Evolutionary conservation across 2,113 vertebrate species (phyloP).

Genomic region (Oreocharis arfaki): DNA sequence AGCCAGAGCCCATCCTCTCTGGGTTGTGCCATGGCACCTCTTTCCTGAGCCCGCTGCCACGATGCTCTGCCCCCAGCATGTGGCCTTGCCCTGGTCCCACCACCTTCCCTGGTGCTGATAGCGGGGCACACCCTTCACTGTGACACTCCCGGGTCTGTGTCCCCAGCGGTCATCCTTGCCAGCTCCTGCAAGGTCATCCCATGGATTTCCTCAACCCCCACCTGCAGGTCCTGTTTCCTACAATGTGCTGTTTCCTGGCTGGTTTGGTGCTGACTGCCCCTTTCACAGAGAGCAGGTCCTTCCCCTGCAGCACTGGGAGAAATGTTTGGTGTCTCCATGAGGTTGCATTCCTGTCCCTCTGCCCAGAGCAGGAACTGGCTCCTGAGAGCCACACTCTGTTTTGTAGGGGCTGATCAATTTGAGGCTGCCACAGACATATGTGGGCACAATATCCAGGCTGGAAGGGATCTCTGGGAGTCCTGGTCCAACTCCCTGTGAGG

Average conservation of each 20-base stretch:
- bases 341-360: not conserved
- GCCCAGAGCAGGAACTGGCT: not conserved
- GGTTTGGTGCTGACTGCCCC: not conserved
- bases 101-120: not conserved
- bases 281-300: accelerated
- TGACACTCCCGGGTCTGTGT: not conserved
- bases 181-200: not conserved
- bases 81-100: not conserved
- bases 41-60: accelerated
- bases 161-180: not conserved
- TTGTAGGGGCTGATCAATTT: not conserved
- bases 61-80: not conserved
- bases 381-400: accelerated
- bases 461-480: not conserved
- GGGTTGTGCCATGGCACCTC: not conserved
- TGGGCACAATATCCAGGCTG: not conserved
- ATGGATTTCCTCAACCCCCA: not conserved
- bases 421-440: not conserved
- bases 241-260: not conserved
- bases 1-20: not conserved
- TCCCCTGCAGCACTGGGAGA: not conserved
- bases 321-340: not conserved
- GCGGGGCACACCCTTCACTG: no score
- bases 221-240: not conserved
- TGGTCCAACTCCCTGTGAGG: accelerated